Evolutionary conservation across 2,113 vertebrate species (phyloP), one percentile per base, ranked within the genome.

Genomic region (Phylloscopus whistleri): DNA sequence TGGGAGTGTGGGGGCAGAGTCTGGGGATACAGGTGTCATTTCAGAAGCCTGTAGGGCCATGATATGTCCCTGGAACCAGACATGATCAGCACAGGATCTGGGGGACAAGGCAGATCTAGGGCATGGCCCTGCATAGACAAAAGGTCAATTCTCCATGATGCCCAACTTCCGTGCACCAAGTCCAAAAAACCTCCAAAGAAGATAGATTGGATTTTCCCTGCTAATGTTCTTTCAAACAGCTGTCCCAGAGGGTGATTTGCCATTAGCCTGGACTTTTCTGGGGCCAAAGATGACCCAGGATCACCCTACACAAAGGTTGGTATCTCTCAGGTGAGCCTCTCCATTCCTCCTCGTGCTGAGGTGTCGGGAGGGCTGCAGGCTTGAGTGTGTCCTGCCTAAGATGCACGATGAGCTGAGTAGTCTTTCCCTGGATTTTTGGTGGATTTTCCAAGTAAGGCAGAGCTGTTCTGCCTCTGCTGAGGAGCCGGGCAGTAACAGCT

Each of bases 71-170:
- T 92, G 60, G 6, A 30, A 58, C 24, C 23, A 82, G 7, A 16
- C 23, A 27, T 23, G 23, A 52, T 6, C 31, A 82, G 31, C 58
- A 49, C 14, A 56, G 35, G 33, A 21, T 76, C 27, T 86, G 63
- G 33, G 59, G 49, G 18, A 37, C 0, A 2, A 89, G 16, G 5
- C 15, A 56, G 24, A 87, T 17, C 55, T 11, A 30, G 23, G 14
- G 4, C 3, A 17, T 13, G 68, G 31, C 6, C 5, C 24, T 35
- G 4, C 1, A 6, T 1, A 55, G 16, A 9, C 33, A 39, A 56
- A 56, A 24, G 13, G 10, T 11, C 37, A 44, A 0, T 74, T 77
- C 26, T 62, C 19, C 33, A 18, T 8, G 4, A 6, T 37, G 10
- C 13, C 8, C 31, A 73, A 6, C 5, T 4, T 56, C 18, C n/a